These are phyloP conservation scores for Sinocyclocheilus grahami DNA, from an alignment of 2,113 vertebrate genomes.

Conservation along the genomic window DNA sequence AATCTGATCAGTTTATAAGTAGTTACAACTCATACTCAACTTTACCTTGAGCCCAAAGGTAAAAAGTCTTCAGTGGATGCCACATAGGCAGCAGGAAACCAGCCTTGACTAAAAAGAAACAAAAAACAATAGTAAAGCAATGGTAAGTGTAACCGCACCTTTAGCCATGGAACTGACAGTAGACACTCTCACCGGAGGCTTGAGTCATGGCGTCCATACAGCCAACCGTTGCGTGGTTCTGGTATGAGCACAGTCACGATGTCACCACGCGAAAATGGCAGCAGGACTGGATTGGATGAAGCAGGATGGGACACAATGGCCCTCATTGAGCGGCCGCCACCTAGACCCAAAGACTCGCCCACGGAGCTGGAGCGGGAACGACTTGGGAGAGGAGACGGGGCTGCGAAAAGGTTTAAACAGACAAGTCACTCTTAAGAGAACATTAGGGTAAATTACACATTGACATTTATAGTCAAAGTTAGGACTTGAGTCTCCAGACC, in stretches of 20 bases:
- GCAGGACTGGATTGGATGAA: constrained; percentile 85
- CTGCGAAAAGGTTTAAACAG: constrained; percentile 50
- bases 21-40: background rate
- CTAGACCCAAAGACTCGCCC: constrained; percentile 77
- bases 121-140: background rate
- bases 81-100: constrained; percentile 95
- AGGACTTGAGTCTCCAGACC: constrained; percentile 60
- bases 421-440: background rate
- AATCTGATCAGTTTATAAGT: background rate
- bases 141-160: background rate
- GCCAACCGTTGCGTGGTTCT: constrained; percentile 92
- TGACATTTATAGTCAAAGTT: background rate
- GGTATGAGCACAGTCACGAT: constrained; percentile 81
- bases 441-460: background rate
- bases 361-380: constrained; percentile 84
- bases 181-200: constrained; percentile 76
- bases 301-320: constrained; percentile 85
- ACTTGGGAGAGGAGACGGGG: constrained; percentile 72
- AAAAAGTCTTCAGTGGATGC: constrained; percentile 73
- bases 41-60: constrained; percentile 66
- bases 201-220: constrained; percentile 89
- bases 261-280: constrained; percentile 83
- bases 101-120: constrained; percentile 82
- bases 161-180: background rate
- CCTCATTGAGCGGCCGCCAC: constrained; percentile 72